phyloP scores from a whole-genome alignment of 2,797 vertebrate species.

The Diceros bicornis region DNA sequence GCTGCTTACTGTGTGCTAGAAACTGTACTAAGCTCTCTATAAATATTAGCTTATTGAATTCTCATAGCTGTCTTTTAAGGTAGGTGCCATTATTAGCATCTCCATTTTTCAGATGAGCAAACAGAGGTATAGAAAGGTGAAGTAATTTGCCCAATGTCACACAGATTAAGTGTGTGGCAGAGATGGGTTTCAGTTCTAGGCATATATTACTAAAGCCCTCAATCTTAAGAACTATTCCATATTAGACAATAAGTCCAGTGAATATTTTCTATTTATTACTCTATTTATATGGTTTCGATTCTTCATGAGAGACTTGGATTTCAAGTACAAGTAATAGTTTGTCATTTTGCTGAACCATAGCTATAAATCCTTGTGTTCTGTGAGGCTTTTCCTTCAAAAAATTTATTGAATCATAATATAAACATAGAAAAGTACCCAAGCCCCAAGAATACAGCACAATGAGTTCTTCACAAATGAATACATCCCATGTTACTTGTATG shows the following conservation, averaged over 20 bases:
- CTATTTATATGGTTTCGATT: background rate
- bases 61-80: background rate
- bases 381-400: background rate
- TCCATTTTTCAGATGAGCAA: background rate
- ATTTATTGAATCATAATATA: background rate
- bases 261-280: background rate
- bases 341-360: background rate
- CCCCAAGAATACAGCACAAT: background rate
- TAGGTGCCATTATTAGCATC: background rate
- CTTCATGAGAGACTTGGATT: background rate
- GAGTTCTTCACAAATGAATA: background rate
- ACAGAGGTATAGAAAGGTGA: background rate
- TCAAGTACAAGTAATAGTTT: constrained; percentile 26
- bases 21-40: background rate
- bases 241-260: background rate
- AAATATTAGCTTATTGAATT: background rate
- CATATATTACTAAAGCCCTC: background rate
- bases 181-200: background rate
- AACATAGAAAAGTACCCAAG: background rate
- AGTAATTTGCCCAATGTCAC: background rate
- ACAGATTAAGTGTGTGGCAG: background rate
- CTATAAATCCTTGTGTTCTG: background rate
- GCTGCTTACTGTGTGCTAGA: background rate
- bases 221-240: background rate
- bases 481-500: background rate